Conservation (phyloP, 1,140 invertebrate species). For the Andrena cerasifolii region DNA sequence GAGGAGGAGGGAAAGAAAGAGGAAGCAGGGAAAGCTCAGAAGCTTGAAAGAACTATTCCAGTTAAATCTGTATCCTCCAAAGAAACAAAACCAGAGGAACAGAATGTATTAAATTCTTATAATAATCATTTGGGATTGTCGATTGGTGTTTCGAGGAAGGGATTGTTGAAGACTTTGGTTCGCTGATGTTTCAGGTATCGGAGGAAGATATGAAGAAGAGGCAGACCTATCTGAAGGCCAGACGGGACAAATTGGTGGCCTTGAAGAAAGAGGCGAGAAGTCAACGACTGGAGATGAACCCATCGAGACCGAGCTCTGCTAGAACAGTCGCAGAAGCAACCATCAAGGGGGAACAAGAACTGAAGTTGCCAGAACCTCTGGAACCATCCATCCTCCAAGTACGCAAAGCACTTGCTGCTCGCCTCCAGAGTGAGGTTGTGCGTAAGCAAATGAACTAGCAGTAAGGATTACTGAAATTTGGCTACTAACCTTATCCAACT, state of each 20-base stretch:
- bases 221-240: constrained; percentile 92
- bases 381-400: constrained; percentile 87
- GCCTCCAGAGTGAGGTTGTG: constrained; percentile 92
- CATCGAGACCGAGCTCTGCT: constrained; percentile 78
- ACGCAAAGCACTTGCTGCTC: constrained; percentile 90
- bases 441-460: constrained; percentile 61
- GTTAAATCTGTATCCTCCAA: constrained; percentile 11
- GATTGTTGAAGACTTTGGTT: no score
- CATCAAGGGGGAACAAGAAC: constrained; percentile 74
- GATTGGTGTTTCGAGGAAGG: neutral
- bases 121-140: neutral
- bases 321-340: constrained; percentile 76
- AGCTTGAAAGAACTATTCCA: neutral
- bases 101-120: constrained; percentile 41
- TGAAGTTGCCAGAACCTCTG: constrained; percentile 69
- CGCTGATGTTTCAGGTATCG: constrained; percentile 72
- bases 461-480: neutral
- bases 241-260: constrained; percentile 94
- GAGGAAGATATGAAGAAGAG: constrained; percentile 89
- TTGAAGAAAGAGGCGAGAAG: constrained; percentile 93
- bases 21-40: neutral
- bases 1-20: constrained; percentile 10
- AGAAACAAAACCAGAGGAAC: constrained; percentile 26
- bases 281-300: constrained; percentile 86
- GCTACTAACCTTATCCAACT: no score